These are phyloP conservation scores for Conomelus anceps DNA, from an alignment of 2,888 invertebrate species.

Conservation along the genomic window DNA sequence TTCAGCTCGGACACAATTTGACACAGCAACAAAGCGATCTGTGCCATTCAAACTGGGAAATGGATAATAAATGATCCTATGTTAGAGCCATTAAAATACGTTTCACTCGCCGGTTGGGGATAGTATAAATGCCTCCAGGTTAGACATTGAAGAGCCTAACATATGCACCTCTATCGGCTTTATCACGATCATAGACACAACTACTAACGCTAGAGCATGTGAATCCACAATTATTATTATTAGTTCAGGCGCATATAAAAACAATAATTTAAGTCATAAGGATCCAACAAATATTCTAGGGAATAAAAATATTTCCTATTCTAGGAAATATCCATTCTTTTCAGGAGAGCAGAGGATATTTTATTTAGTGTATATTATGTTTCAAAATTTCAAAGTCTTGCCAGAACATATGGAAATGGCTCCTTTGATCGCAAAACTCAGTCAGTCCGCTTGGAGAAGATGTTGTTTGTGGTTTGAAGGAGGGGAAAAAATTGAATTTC, in stretches of 20 bases:
- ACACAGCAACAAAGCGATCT: background rate
- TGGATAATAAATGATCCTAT: background rate
- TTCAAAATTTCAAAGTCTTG: background rate
- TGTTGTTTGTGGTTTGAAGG: background rate
- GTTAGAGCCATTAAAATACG: background rate
- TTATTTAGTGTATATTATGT: too few relatives aligned
- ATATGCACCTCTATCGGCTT: background rate
- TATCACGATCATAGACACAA: background rate
- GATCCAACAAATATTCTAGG: too few relatives aligned
- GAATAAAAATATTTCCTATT: too few relatives aligned
- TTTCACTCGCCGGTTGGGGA: background rate
- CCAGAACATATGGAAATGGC: background rate
- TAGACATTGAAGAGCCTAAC: background rate
- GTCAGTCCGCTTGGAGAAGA: background rate
- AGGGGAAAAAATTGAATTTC: background rate
- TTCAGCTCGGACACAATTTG: background rate
- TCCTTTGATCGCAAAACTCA: background rate
- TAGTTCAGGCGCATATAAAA: too few relatives aligned
- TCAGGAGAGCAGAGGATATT: too few relatives aligned
- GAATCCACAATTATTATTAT: too few relatives aligned
- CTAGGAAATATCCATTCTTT: too few relatives aligned
- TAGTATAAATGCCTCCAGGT: background rate
- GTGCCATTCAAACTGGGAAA: background rate
- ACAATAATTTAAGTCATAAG: too few relatives aligned
- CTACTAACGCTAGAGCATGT: background rate